phyloP scores from a whole-genome alignment of 2,888 invertebrate genomes.

The Cyrtodaria siliqua region DNA sequence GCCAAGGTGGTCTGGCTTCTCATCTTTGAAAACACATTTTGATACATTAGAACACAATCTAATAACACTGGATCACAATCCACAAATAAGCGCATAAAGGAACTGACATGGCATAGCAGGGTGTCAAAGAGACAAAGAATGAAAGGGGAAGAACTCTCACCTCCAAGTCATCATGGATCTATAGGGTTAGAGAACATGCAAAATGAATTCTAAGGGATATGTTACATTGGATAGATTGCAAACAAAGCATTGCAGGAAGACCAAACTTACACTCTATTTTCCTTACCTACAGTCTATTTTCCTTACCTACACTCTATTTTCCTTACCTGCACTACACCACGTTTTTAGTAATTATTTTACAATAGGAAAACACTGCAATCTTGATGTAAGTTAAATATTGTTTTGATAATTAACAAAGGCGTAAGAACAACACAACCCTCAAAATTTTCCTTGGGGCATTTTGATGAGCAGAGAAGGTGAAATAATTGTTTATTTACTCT shows the following conservation, averaged over 20 bases:
- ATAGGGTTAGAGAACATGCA: slow-evolving; percentile 54
- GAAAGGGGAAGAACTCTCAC: slow-evolving; percentile 54
- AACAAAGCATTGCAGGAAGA: slow-evolving; percentile 21
- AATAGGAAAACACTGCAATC: too few species aligned
- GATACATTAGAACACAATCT: too few species aligned
- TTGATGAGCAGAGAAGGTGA: too few species aligned
- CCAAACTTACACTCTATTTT: slow-evolving; percentile 6
- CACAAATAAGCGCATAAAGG: too few species aligned
- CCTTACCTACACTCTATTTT: slow-evolving; percentile 89
- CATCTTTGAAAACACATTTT: too few species aligned
- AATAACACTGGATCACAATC: too few species aligned
- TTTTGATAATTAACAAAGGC: too few species aligned
- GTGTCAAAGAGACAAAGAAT: neutral
- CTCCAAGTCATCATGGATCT: slow-evolving; percentile 56
- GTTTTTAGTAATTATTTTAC: slow-evolving; percentile 89
- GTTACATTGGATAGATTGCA: neutral
- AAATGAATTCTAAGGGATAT: neutral
- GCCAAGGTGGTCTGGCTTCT: too few species aligned
- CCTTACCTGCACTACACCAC: slow-evolving; percentile 89
- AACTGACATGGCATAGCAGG: slow-evolving; percentile 6
- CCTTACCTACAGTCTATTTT: neutral
- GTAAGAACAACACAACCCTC: too few species aligned
- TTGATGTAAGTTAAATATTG: too few species aligned
- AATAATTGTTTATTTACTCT: too few species aligned
- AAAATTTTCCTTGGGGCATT: too few species aligned